These are phyloP conservation scores for Xenentodon cancila DNA, from an alignment of 2,797 vertebrate genomes.

Conservation along the genomic window DNA sequence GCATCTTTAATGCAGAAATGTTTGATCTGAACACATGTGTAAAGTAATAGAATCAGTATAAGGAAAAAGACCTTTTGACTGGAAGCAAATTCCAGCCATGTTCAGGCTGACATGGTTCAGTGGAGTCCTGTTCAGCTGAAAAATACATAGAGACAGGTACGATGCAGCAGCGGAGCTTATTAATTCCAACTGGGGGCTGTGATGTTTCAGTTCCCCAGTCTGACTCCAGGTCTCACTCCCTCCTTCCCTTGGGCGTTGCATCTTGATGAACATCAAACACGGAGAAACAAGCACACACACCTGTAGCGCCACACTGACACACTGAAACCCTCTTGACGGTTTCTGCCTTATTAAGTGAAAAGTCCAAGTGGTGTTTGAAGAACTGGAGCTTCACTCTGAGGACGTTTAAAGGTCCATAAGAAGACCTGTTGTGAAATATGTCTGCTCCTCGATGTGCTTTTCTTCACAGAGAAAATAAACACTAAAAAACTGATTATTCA, in stretches of 20 bases:
- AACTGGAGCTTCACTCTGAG: constrained; percentile 31
- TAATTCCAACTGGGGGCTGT: constrained; percentile 51
- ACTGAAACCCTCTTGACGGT: constrained; percentile 30
- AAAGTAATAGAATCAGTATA: constrained; percentile 5
- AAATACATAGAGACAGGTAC: constrained; percentile 56
- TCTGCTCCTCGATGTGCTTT: neutral
- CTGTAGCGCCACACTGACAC: constrained; percentile 22
- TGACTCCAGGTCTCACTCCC: constrained; percentile 22
- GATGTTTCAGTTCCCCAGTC: constrained; percentile 48
- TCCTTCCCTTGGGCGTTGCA: constrained; percentile 35
- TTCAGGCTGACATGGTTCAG: constrained; percentile 52
- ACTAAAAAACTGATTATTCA: neutral
- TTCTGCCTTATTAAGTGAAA: constrained; percentile 26
- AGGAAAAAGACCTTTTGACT: constrained; percentile 33
- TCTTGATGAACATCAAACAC: constrained; percentile 55
- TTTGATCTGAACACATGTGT: constrained; percentile 11
- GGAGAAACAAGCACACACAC: constrained; percentile 19
- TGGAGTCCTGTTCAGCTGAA: constrained; percentile 51
- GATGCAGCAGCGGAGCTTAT: constrained; percentile 43
- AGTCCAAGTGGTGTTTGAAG: constrained; percentile 55
- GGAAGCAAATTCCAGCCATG: constrained; percentile 53
- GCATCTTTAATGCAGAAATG: constrained; percentile 1
- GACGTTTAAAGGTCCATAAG: constrained; percentile 39
- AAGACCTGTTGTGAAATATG: constrained; percentile 19
- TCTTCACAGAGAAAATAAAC: neutral